These are phyloP conservation scores for Hemichromis elongatus DNA, from an alignment of 2,113 vertebrate genomes.

Conservation along the genomic window DNA sequence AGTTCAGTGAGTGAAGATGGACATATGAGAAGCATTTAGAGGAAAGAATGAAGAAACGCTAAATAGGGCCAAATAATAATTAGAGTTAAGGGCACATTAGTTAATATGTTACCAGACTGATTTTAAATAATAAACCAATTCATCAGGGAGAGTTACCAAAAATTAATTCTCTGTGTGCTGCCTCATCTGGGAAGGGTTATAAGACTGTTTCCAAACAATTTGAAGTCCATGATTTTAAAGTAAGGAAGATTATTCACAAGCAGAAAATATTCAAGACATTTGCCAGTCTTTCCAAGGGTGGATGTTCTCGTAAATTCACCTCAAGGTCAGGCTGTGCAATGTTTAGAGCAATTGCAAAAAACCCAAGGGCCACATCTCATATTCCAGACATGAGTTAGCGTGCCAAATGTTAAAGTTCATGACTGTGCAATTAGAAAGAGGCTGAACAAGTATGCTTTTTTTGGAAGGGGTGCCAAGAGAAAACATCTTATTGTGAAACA, in stretches of 20 bases:
- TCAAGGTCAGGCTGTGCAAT: neutral
- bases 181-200: neutral
- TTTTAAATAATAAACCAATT: neutral
- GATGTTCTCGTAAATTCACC: neutral
- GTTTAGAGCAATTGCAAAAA: neutral
- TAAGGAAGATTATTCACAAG: neutral
- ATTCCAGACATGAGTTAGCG: neutral
- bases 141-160: neutral
- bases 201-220: neutral
- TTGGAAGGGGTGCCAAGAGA: neutral
- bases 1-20: neutral
- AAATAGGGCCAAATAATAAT: neutral
- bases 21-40: neutral
- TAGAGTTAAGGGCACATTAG: neutral
- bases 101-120: neutral
- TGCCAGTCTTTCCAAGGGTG: neutral
- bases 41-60: neutral
- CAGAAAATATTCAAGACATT: neutral
- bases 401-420: neutral
- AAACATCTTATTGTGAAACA: neutral
- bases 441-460: neutral
- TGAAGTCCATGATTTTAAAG: neutral
- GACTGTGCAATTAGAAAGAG: neutral
- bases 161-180: neutral
- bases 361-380: neutral